Evolutionary conservation across 2,888 invertebrate species (phyloP).

Genomic region (Aleiodes alternator): DNA sequence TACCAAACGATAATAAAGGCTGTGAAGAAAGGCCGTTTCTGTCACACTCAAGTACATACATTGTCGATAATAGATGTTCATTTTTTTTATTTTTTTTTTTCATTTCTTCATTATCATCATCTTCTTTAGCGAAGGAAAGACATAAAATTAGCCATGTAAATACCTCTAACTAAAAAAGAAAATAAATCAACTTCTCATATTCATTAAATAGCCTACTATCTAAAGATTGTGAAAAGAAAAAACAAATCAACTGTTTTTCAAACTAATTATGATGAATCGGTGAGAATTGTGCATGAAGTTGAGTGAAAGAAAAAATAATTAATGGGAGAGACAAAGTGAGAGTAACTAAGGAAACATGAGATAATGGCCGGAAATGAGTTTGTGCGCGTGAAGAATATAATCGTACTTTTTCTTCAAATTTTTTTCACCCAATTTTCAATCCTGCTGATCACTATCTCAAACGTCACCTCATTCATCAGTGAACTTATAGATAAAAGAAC

Average conservation of each 20-base stretch:
- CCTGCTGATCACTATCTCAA: background rate
- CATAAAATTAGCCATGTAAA: too few species aligned
- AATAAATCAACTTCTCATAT: too few species aligned
- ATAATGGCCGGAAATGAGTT: conserved; percentile 32
- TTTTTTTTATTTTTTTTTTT: too few species aligned
- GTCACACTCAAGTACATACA: conserved; percentile 33
- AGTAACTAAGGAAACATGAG: conserved; percentile 20
- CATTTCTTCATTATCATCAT: background rate
- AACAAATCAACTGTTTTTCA: background rate
- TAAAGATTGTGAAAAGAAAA: background rate
- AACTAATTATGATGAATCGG: background rate
- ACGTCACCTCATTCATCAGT: background rate
- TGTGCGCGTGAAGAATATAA: conserved; percentile 9
- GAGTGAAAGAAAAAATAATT: conserved; percentile 17
- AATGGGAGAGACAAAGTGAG: conserved; percentile 17
- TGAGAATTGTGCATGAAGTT: conserved; percentile 3
- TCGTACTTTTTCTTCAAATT: background rate
- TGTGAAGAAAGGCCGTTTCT: conserved; percentile 25
- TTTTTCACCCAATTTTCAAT: background rate
- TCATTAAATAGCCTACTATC: too few species aligned
- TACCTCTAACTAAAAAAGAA: too few species aligned
- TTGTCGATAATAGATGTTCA: conserved; percentile 21
- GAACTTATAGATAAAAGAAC: conserved; percentile 1
- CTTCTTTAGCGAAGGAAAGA: too few species aligned
- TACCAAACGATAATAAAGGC: conserved; percentile 15